Percentiles rank a stretch among this genome's conserved stretches.
Conservation (phyloP, 2,113 vertebrate genomes). For the Coptodon bakossiorum region DNA sequence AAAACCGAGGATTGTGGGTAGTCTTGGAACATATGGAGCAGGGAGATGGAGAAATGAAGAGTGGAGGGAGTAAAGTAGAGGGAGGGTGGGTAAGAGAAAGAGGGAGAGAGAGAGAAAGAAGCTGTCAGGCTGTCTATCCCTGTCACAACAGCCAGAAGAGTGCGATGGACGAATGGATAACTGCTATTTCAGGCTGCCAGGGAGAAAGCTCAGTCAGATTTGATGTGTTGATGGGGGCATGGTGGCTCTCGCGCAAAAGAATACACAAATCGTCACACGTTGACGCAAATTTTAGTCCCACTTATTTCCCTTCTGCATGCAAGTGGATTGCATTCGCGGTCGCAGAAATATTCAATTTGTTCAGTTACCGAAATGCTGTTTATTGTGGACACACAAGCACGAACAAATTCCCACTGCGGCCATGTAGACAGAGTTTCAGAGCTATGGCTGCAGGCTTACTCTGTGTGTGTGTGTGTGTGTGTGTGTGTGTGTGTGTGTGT, state of each 20-base stretch:
- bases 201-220: slow-evolving; percentile 35
- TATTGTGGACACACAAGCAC: slow-evolving; percentile 18
- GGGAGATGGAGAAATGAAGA: slow-evolving; percentile 38
- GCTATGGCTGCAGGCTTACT: slow-evolving; percentile 39
- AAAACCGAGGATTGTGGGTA: slow-evolving; percentile 62
- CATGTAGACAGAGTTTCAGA: slow-evolving; percentile 49
- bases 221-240: slow-evolving; percentile 30
- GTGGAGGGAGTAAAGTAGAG: background rate
- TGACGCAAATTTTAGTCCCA: background rate
- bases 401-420: slow-evolving; percentile 24
- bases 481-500: background rate
- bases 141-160: slow-evolving; percentile 62
- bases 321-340: background rate
- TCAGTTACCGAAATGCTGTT: slow-evolving; percentile 14
- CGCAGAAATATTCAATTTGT: slow-evolving; percentile 29
- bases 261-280: slow-evolving; percentile 4
- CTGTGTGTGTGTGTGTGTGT: background rate
- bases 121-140: slow-evolving; percentile 66
- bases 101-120: slow-evolving; percentile 14
- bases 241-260: slow-evolving; percentile 17
- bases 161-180: slow-evolving; percentile 63
- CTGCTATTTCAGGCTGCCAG: slow-evolving; percentile 54
- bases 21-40: slow-evolving; percentile 63
- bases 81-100: background rate
- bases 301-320: background rate